phyloP scores from a whole-genome alignment of 92 coral and sea anemone species.

The Montipora capitata region DNA sequence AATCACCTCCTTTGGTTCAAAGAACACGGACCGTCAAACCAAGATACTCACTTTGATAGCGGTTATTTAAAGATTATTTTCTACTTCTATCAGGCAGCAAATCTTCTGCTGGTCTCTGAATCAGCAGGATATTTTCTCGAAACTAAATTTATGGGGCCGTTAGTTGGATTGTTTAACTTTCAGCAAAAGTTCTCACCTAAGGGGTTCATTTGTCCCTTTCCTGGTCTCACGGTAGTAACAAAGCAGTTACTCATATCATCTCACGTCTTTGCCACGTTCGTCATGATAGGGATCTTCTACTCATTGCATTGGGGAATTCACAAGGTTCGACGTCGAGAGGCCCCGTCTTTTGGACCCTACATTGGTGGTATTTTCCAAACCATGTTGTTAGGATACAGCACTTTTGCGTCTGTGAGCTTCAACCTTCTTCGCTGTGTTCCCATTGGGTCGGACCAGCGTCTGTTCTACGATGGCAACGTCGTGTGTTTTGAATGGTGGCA shows the following conservation, averaged over 20 bases:
- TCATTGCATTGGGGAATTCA: constrained; percentile 47
- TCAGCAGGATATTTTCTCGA: constrained; percentile 37
- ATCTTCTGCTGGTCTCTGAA: constrained; percentile 66
- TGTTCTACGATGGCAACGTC: constrained; percentile 78
- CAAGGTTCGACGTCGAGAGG: constrained; percentile 35
- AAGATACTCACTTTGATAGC: constrained; percentile 3
- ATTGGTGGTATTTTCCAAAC: constrained; percentile 81
- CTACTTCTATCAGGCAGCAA: constrained; percentile 85
- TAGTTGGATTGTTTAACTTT: constrained; percentile 82
- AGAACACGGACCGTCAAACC: neutral
- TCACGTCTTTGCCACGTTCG: constrained; percentile 58
- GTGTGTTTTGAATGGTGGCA: constrained; percentile 89
- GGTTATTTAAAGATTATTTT: constrained; percentile 84
- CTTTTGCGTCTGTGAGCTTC: constrained; percentile 63
- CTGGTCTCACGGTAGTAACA: constrained; percentile 82
- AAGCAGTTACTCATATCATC: constrained; percentile 69
- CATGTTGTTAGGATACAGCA: constrained; percentile 86
- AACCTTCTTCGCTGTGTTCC: constrained; percentile 75
- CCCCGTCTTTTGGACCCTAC: constrained; percentile 81
- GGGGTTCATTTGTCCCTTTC: constrained; percentile 78
- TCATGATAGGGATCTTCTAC: constrained; percentile 54
- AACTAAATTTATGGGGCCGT: constrained; percentile 53
- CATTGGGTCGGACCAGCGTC: constrained; percentile 58
- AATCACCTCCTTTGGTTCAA: constrained; percentile 76
- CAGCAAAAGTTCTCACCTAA: constrained; percentile 48